Evolutionary conservation across 2,113 vertebrate genomes (phyloP).

Genomic region (Hydropotes inermis): DNA sequence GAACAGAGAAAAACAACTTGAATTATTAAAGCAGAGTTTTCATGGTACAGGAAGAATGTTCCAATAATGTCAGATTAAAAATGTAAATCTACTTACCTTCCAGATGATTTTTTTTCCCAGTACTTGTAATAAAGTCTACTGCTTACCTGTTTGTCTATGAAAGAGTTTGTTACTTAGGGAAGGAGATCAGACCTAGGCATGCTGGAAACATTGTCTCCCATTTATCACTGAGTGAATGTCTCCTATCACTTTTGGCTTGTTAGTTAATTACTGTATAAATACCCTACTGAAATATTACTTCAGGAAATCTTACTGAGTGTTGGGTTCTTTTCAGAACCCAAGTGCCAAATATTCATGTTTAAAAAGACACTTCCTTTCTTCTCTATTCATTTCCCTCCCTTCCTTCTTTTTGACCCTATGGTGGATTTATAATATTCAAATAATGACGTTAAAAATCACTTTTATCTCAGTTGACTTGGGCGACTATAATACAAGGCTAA

Average conservation of each 20-base stretch:
- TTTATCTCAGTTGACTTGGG: constrained; percentile 8
- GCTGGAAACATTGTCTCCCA: not conserved
- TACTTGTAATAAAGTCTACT: not conserved
- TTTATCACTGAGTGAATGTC: not conserved
- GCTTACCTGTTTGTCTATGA: not conserved
- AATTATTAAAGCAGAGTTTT: constrained; percentile 65
- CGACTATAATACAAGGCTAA: not conserved
- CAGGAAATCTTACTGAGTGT: not conserved
- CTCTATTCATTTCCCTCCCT: not conserved
- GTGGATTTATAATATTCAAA: not conserved
- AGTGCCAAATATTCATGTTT: not conserved
- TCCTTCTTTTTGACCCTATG: not conserved
- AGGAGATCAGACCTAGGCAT: not conserved
- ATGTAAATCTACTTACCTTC: constrained; percentile 58
- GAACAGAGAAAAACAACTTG: constrained; percentile 51
- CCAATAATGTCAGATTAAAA: constrained; percentile 64
- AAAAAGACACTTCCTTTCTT: not conserved
- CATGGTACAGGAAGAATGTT: constrained; percentile 30
- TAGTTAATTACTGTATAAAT: constrained; percentile 22
- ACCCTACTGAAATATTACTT: not conserved
- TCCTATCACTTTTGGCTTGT: constrained; percentile 7
- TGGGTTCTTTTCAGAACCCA: not conserved
- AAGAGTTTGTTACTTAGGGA: not conserved
- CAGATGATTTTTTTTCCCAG: not conserved
- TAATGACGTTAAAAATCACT: constrained; percentile 38